Evolutionary conservation across 1,140 invertebrate species (phyloP).

Genomic region (Sitodiplosis mosellana): DNA sequence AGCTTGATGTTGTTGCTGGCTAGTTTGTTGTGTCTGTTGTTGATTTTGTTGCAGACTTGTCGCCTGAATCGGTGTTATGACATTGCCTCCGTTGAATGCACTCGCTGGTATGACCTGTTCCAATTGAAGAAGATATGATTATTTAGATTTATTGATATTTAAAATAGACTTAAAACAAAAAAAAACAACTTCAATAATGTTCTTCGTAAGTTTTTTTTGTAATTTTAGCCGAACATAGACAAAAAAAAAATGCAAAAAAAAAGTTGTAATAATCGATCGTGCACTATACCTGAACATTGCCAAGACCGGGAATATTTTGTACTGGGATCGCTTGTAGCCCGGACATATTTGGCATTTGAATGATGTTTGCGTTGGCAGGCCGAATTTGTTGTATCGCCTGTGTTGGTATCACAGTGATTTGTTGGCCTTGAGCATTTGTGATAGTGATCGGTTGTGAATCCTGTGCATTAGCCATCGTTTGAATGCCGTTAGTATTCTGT

Average conservation of each 20-base stretch:
- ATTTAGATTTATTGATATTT: no score
- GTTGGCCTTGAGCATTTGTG: conserved; percentile 45
- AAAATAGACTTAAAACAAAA: neutral
- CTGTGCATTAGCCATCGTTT: neutral
- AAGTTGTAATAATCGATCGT: neutral
- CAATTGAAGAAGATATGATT: neutral
- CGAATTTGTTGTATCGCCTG: conserved; percentile 19
- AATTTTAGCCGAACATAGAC: no score
- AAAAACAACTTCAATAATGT: neutral
- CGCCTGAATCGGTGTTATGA: conserved; percentile 3
- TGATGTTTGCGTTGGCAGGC: conserved; percentile 8
- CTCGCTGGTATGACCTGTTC: conserved; percentile 36
- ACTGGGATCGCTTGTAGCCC: conserved; percentile 38
- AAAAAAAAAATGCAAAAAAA: neutral
- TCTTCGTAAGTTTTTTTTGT: no score
- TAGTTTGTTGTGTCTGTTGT: conserved; percentile 17
- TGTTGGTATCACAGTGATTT: conserved; percentile 50
- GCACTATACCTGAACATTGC: conserved; percentile 45
- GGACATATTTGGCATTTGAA: conserved; percentile 20
- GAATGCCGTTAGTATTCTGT: neutral
- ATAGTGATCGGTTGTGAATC: conserved; percentile 37
- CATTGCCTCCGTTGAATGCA: conserved; percentile 21
- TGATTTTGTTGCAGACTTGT: conserved; percentile 9
- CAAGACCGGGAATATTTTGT: conserved; percentile 54
- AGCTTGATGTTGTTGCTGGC: conserved; percentile 6